Evolutionary conservation across 2,888 invertebrate genomes (phyloP).

Genomic region (Electrophaes corylata): DNA sequence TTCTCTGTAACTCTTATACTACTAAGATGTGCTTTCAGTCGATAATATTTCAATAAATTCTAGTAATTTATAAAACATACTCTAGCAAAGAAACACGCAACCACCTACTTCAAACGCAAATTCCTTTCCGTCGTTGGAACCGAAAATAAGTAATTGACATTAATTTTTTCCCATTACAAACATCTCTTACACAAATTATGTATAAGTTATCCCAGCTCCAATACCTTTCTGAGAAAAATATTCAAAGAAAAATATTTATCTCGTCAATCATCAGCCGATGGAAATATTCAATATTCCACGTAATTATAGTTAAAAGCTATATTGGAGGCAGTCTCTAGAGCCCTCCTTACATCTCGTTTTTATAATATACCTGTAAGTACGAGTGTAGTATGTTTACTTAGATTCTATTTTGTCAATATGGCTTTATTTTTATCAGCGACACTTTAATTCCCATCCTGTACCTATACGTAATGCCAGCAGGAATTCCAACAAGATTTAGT

Average conservation of each 20-base stretch:
- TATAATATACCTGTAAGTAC: background rate
- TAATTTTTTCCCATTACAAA: background rate
- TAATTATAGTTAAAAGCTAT: slow-evolving; percentile 21
- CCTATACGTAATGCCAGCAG: background rate
- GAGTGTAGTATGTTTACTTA: no score
- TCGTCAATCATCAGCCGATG: slow-evolving; percentile 4
- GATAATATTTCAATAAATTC: no score
- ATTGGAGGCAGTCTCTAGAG: slow-evolving; percentile 18
- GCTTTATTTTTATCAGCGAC: background rate
- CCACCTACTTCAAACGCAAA: background rate
- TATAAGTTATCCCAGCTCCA: background rate
- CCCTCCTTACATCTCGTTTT: slow-evolving; percentile 6
- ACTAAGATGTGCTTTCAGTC: no score
- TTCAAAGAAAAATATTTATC: slow-evolving; percentile 8
- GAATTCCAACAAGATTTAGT: background rate
- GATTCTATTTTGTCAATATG: background rate
- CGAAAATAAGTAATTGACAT: background rate
- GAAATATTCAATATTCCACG: slow-evolving; percentile 11
- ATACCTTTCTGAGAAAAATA: slow-evolving; percentile 6
- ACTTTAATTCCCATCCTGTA: background rate
- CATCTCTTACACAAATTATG: background rate
- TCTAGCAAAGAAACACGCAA: no score
- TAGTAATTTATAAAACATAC: no score
- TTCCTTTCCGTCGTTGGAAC: background rate
- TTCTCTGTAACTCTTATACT: no score